phyloP scores from a whole-genome alignment of 2,888 invertebrate genomes.

The Polylopha cassiicola region DNA sequence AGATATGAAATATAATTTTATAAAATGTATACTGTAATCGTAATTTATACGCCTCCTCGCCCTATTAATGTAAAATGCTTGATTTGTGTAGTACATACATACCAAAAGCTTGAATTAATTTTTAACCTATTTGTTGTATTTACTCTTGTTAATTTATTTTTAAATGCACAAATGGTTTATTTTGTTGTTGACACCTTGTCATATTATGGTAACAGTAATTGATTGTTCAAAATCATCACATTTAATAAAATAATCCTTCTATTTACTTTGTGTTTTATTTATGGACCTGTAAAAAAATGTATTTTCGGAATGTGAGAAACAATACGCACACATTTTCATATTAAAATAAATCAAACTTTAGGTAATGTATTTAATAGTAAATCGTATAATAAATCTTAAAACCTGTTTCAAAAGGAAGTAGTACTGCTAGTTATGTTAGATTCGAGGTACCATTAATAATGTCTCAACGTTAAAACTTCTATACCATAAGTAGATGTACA shows the following conservation, averaged over 20 bases:
- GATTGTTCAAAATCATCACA: slow-evolving; percentile 72
- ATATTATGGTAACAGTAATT: slow-evolving; percentile 67
- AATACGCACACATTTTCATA: too few species aligned
- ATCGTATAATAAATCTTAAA: too few species aligned
- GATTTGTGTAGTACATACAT: slow-evolving; percentile 46
- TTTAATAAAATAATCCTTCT: slow-evolving; percentile 74
- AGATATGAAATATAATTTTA: slow-evolving; percentile 7
- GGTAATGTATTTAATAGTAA: too few species aligned
- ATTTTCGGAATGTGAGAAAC: neutral
- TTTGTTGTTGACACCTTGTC: slow-evolving; percentile 71
- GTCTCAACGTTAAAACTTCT: too few species aligned
- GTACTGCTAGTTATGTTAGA: too few species aligned
- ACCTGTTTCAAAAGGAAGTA: too few species aligned
- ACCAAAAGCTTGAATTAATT: slow-evolving; percentile 40
- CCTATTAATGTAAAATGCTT: slow-evolving; percentile 67
- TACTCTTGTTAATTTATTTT: slow-evolving; percentile 75
- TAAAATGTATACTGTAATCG: slow-evolving; percentile 15
- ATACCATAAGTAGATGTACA: too few species aligned
- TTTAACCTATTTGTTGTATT: slow-evolving; percentile 67
- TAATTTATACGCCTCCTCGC: slow-evolving; percentile 54
- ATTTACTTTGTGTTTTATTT: slow-evolving; percentile 50
- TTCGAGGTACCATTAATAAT: too few species aligned
- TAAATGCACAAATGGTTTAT: slow-evolving; percentile 73
- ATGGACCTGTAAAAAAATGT: neutral
- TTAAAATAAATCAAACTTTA: too few species aligned